These are phyloP conservation scores for Peucedramus taeniatus DNA, from an alignment of 2,113 vertebrate genomes.

Conservation along the genomic window DNA sequence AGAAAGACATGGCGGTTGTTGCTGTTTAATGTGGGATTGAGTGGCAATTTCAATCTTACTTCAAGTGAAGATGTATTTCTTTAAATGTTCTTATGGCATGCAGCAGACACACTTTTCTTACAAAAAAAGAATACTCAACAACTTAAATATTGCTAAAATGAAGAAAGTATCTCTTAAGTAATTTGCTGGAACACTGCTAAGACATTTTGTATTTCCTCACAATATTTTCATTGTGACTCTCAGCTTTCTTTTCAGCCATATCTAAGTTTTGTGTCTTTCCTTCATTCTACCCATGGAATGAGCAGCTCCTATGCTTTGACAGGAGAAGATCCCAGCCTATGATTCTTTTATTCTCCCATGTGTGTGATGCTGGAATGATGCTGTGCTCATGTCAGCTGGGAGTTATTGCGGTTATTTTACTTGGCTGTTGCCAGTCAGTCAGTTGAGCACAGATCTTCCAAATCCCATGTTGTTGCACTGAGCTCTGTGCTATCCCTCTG, in stretches of 20 bases:
- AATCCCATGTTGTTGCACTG: neutral
- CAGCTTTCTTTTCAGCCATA: neutral
- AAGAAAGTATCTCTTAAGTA: neutral
- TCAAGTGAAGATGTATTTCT: neutral
- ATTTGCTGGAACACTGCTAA: neutral
- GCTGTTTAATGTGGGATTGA: neutral
- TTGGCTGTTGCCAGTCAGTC: neutral
- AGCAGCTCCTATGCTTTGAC: neutral
- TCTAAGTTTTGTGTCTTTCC: neutral
- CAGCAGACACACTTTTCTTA: neutral
- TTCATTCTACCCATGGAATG: neutral
- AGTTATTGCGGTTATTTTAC: neutral
- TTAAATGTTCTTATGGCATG: neutral
- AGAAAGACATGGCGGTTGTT: neutral
- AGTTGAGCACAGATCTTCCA: neutral
- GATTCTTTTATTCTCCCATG: neutral
- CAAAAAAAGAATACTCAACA: neutral
- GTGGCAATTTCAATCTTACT: neutral
- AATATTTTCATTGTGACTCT: neutral
- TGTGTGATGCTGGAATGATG: neutral
- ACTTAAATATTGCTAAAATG: neutral
- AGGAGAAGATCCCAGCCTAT: neutral
- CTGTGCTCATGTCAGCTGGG: neutral
- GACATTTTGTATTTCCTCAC: neutral
- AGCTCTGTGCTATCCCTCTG: neutral